Percentiles rank a stretch among this genome's conserved stretches.
Evolutionary conservation across 2,797 vertebrate species (phyloP).

Genomic region (Lithobates sylvaticus): DNA sequence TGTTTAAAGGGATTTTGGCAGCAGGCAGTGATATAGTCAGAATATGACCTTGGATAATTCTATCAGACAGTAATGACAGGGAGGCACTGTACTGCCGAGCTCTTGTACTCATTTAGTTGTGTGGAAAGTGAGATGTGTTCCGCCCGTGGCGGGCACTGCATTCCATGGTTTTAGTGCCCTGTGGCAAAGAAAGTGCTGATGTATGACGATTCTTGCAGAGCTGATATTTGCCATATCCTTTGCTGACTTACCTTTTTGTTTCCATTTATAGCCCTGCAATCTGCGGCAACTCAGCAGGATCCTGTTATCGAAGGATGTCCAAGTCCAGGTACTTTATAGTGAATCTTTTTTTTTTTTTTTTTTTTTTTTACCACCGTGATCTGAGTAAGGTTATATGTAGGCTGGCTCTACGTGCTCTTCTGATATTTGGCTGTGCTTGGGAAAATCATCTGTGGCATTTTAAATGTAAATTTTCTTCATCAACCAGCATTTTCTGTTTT

Average conservation of each 20-base stretch:
- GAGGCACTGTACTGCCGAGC: conserved; percentile 9
- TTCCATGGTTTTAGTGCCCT: conserved; percentile 38
- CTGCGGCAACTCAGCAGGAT: conserved; percentile 79
- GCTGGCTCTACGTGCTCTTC: background rate
- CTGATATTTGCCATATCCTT: conserved; percentile 57
- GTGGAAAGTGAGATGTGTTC: conserved; percentile 43
- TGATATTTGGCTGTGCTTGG: background rate
- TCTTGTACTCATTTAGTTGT: conserved; percentile 43
- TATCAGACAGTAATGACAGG: conserved; percentile 39
- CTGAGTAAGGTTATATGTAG: background rate
- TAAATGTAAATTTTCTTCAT: background rate
- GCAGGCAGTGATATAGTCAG: conserved; percentile 1
- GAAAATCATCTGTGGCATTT: background rate
- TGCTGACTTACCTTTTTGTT: conserved; percentile 73
- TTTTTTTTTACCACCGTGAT: conserved; percentile 1
- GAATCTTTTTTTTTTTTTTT: conserved; percentile 1
- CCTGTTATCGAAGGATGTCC: conserved; percentile 81
- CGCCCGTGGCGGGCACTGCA: conserved; percentile 14
- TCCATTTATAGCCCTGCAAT: conserved; percentile 77
- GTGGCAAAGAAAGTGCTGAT: conserved; percentile 51
- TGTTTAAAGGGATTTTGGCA: conserved; percentile 2
- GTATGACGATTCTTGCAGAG: conserved; percentile 32
- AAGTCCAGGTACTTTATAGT: conserved; percentile 79
- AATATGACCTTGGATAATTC: conserved; percentile 50
- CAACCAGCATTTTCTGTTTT: background rate